Conservation (phyloP, 2,888 invertebrate genomes). For the Hydrotaea cyrtoneurina region DNA sequence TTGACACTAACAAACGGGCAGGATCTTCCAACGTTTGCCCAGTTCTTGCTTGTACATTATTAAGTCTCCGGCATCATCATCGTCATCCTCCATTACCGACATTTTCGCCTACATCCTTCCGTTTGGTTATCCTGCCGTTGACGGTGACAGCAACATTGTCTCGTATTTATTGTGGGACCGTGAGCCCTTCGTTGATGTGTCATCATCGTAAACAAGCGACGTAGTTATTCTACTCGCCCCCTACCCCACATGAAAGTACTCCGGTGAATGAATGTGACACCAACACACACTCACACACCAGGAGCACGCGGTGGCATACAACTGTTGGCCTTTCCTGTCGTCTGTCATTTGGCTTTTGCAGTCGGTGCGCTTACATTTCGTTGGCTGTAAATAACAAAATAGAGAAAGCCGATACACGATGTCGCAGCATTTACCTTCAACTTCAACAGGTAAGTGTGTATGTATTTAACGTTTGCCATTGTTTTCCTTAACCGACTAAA, state of each 20-base stretch:
- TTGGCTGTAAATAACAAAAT: slow-evolving; percentile 13
- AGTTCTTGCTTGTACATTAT: background rate
- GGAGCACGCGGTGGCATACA: background rate
- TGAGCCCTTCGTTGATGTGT: slow-evolving; percentile 15
- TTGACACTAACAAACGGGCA: slow-evolving; percentile 3
- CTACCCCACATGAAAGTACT: background rate
- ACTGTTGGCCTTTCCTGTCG: slow-evolving; percentile 15
- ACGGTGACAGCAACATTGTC: background rate
- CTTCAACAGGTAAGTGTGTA: slow-evolving; percentile 74
- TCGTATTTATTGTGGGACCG: background rate
- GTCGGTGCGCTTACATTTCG: background rate
- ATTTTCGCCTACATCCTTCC: slow-evolving; percentile 9
- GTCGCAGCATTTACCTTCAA: slow-evolving; percentile 70
- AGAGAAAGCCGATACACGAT: slow-evolving; percentile 43
- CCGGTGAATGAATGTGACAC: slow-evolving; percentile 9
- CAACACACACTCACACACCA: background rate
- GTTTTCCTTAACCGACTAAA: background rate
- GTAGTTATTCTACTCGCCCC: slow-evolving; percentile 9
- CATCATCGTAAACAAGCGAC: background rate
- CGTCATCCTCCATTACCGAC: background rate
- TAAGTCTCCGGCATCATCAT: slow-evolving; percentile 2
- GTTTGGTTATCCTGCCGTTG: slow-evolving; percentile 34
- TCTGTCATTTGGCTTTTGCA: slow-evolving; percentile 3
- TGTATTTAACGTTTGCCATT: background rate
- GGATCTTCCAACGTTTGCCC: background rate